Percentiles rank a stretch among this genome's conserved stretches.
phyloP scores from a whole-genome alignment of 2,113 vertebrate species.

The Phoxinus phoxinus region DNA sequence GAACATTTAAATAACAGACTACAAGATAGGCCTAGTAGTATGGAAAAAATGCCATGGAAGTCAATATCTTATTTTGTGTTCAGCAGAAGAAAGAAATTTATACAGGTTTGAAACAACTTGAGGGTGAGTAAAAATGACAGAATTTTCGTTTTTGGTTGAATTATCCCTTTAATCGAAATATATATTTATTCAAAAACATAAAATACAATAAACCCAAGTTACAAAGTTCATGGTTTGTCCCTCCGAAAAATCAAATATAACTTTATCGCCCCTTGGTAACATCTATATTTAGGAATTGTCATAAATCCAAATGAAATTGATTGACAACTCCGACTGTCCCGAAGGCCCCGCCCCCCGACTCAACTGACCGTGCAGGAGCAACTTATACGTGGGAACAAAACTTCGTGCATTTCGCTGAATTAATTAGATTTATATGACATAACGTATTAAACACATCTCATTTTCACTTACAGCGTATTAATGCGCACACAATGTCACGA shows the following conservation, averaged over 20 bases:
- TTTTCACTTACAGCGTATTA: conserved; percentile 44
- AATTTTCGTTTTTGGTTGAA: too few species aligned
- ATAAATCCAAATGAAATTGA: conserved; percentile 62
- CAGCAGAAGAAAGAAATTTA: too few species aligned
- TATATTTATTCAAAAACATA: neutral
- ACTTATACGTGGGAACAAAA: conserved; percentile 63
- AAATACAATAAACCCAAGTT: neutral
- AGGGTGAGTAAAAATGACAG: too few species aligned
- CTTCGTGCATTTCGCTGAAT: conserved; percentile 42
- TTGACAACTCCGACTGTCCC: conserved; percentile 43
- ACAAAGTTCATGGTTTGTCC: neutral
- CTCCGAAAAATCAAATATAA: neutral
- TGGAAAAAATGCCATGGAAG: too few species aligned
- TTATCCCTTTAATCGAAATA: neutral
- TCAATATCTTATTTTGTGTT: too few species aligned
- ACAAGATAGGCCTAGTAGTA: neutral
- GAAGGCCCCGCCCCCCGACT: conserved; percentile 71
- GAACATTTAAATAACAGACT: neutral
- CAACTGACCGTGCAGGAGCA: conserved; percentile 64
- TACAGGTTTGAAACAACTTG: too few species aligned
- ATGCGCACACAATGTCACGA: conserved; percentile 81
- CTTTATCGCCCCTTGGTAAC: neutral
- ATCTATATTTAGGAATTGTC: conserved; percentile 77
- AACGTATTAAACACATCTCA: neutral
- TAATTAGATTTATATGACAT: conserved; percentile 12